Evolutionary conservation across 2,797 vertebrate species (phyloP).

Genomic region (Cossypha polioptera): DNA sequence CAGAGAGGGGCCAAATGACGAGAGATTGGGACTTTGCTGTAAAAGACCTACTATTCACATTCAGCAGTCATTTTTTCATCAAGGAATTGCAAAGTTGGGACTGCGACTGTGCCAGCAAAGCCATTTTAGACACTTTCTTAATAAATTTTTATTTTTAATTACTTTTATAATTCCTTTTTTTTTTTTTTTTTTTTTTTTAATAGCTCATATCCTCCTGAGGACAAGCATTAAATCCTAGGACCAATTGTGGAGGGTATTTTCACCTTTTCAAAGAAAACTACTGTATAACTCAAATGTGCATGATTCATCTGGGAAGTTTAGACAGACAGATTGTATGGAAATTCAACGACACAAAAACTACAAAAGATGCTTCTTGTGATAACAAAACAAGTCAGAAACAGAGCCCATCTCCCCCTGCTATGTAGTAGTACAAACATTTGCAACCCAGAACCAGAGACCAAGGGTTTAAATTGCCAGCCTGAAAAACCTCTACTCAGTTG

Average conservation of each 20-base stretch:
- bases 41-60: conserved; percentile 35
- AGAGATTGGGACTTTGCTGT: conserved; percentile 45
- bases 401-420: not conserved
- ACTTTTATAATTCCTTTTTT: not conserved
- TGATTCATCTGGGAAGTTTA: not conserved
- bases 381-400: not conserved
- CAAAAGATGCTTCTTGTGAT: not conserved
- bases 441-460: not conserved
- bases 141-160: not conserved
- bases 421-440: not conserved
- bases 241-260: not conserved
- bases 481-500: not conserved
- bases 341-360: not conserved
- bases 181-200: not conserved
- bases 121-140: not conserved
- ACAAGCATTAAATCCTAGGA: not conserved
- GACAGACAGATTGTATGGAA: not conserved
- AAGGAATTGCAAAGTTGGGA: not conserved
- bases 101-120: accelerated
- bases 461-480: not conserved
- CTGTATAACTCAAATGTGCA: accelerated
- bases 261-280: not conserved
- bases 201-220: accelerated
- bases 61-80: not conserved
- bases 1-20: conserved; percentile 58